Base-by-base conservation (phyloP, 2,888 invertebrate species). In the Ennomos erosarius region DNA sequence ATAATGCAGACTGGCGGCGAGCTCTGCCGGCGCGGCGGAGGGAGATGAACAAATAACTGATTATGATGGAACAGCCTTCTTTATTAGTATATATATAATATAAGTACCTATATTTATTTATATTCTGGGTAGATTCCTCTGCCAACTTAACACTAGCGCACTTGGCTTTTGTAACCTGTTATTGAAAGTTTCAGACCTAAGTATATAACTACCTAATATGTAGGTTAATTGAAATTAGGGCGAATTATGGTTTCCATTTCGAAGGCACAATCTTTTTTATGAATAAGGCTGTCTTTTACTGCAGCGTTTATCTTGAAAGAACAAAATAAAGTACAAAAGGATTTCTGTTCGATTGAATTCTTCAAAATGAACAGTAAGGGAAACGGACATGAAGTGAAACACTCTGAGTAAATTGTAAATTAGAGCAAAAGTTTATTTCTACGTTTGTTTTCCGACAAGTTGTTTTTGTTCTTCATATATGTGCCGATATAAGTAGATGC, bases 11-110 rank as follows among this genome's bases (percentile, higher is more conserved):
- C 36, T 36, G 11, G 38, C 47, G 40, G 42, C n/a, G n/a, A n/a
- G 16, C 12, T 33, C 13, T 10, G 45, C 11, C n/a, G n/a, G n/a
- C n/a, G n/a, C 54, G 39, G 45, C 59, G 42, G 8, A 42, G 49
- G 54, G 49, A 40, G 54, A 59, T 59, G 55, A 51, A 54, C 50
- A 54, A 46, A 54, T 55, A 50, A 55, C 55, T 55, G 45, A 54
- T 59, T 54, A 54, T 50, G 54, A 13, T 49, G 42, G 54, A 44
- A 45, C 54, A 45, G 54, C 53, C 39, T 49, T 1, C 1, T 1
- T 3, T 26, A 1, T 26, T 26, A 26, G 4, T 26, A 26, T 26
- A 26, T 26, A 26, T 4, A 26, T 26, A n/a, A n/a, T n/a, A n/a
- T n/a, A n/a, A n/a, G n/a, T n/a, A n/a, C n/a, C n/a, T n/a, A n/a